Evolutionary conservation across 2,888 invertebrate species (phyloP), one percentile per base, ranked within the genome.

Genomic region (Carabus problematicus): DNA sequence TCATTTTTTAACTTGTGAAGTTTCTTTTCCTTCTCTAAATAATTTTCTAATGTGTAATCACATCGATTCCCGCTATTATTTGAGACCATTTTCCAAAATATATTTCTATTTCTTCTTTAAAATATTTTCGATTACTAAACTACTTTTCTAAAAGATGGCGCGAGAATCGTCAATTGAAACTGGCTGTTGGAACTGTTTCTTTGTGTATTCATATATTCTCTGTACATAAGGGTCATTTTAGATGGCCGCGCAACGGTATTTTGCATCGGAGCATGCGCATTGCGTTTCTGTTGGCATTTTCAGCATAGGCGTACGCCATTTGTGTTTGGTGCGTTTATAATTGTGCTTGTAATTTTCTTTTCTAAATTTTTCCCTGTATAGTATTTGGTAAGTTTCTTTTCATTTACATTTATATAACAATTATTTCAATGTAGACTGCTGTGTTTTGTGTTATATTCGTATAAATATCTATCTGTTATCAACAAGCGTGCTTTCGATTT

Each of bases 231-330:
- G 49, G 52, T 43, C 42, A 67, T 60, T 67, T 60, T 67, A 14
- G 60, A 9, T 4, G 8, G 40, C 11, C 39, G 12, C 11, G 16
- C 43, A 59, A 67, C 60, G 41, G 59, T 54, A 54, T 52, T 66
- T 43, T n/a, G 29, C 59, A 47, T 11, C 14, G 11, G n/a, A 18
- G 67, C 67, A 39, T 59, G 67, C 67, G 67, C 47, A 39, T 54
- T 67, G 42, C 41, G 40, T 54, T 39, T 43, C 67, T 49, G 49
- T 60, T 60, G 60, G 67, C 67, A 52, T 67, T 67, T 60, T 67
- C 67, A 67, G 67, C 67, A 67, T 60, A 67, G 67, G 67, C 67
- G 67, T 67, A 60, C 67, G 67, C 67, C 67, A 67, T 67, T 67
- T 42, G 67, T 67, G 67, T 67, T 67, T 67, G 67, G 67, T 67